phyloP scores from a whole-genome alignment of 2,888 invertebrate species.

The Thymelicus acteon region DNA sequence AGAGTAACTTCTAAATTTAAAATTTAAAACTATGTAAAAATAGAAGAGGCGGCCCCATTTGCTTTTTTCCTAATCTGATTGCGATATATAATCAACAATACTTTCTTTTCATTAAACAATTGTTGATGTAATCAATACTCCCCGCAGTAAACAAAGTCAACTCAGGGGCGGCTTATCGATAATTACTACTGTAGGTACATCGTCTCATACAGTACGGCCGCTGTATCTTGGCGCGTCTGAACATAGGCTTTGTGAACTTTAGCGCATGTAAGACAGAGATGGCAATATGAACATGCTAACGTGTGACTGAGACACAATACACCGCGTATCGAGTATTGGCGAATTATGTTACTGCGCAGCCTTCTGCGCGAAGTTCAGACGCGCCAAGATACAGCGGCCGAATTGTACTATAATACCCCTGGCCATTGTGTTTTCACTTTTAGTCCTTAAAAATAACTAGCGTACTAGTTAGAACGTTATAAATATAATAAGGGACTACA shows the following conservation, averaged over 20 bases:
- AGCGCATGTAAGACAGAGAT: no score
- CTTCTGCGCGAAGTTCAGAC: no score
- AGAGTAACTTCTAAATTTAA: slow-evolving; percentile 47
- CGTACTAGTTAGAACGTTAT: slow-evolving; percentile 24
- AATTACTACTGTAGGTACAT: slow-evolving; percentile 14
- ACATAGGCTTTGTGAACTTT: no score
- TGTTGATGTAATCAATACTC: slow-evolving; percentile 29
- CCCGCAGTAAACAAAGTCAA: slow-evolving; percentile 9
- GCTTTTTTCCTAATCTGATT: slow-evolving; percentile 55
- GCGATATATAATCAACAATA: background rate
- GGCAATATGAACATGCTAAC: no score
- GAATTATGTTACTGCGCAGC: no score
- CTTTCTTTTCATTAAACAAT: background rate
- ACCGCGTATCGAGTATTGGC: no score
- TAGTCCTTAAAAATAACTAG: slow-evolving; percentile 30
- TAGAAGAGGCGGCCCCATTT: slow-evolving; percentile 81
- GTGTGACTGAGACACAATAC: no score
- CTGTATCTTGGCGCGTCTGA: no score
- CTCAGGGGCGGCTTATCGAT: slow-evolving; percentile 20
- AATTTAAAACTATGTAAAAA: slow-evolving; percentile 63
- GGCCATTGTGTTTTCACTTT: slow-evolving; percentile 9
- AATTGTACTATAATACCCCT: slow-evolving; percentile 14
- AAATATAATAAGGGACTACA: slow-evolving; percentile 15
- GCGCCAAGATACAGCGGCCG: no score
- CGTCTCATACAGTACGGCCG: no score